Evolutionary conservation across 2,113 vertebrate genomes (phyloP), one percentile per base, ranked within the genome.

Genomic region (Macroglossus sobrinus): DNA sequence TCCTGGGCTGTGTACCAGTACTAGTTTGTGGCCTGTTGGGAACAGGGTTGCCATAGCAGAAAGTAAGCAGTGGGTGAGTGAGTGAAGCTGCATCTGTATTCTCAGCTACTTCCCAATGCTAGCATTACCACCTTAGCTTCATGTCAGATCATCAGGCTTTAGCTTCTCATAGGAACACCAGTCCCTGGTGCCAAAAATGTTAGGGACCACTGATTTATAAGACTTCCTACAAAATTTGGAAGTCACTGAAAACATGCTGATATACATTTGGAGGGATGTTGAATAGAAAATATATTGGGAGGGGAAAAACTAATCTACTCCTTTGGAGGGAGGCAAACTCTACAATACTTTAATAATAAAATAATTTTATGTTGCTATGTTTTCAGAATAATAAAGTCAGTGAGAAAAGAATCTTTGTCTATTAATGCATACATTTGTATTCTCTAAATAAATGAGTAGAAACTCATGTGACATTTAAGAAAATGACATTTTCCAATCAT

Each of bases 381-480:
- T 92, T 79, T 85, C n/a, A 63, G 71, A 79, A 68, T 78, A 95
- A 69, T 93, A 78, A 78, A 95, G 93, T 74, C 24, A 19, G n/a
- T 40, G 30, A 30, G 18, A 45, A 84, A 68, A 94, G 9, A 80
- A 75, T 18, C 33, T 16, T 47, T 93, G 22, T 85, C 55, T 86
- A 66, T 94, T 53, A 84, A 84, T 53, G 28, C 26, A 61, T 47
- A 75, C 33, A 3, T 82, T 22, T 59, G 21, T 50, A 14, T 78
- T 86, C 21, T 86, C 24, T 90, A 86, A 85, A 72, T 91, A 95
- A 88, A 72, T 45, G 66, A 80, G 43, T 63, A 91, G 57, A 72
- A 72, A 84, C 19, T 88, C 16, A 8, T 87, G 4, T 76, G 66
- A 92, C 16, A 59, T 66, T 84, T 72, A 71, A 95, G 79, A 91